These are phyloP conservation scores for Himalopsyche kuldschensis DNA, from an alignment of 2,888 invertebrate species.

Conservation along the genomic window DNA sequence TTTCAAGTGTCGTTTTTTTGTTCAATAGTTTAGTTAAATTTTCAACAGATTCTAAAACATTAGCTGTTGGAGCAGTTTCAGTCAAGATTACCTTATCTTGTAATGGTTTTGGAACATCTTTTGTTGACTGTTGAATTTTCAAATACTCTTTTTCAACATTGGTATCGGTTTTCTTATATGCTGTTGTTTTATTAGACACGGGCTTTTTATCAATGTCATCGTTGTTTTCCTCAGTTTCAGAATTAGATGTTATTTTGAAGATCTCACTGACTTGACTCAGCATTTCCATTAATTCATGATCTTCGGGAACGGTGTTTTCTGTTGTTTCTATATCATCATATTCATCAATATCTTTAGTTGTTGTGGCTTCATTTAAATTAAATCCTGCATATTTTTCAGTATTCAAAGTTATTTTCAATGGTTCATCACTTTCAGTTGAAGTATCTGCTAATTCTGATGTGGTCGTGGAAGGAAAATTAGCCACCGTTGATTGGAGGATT, in stretches of 20 bases:
- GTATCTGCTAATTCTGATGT: neutral
- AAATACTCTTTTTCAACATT: neutral
- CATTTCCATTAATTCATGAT: slow-evolving; percentile 38
- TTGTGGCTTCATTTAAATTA: neutral
- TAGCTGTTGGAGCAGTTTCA: neutral
- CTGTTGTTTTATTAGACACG: slow-evolving; percentile 14
- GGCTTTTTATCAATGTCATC: neutral
- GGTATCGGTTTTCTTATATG: slow-evolving; percentile 19
- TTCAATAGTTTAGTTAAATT: neutral
- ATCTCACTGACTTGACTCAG: slow-evolving; percentile 36
- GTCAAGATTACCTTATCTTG: neutral
- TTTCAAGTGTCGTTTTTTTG: neutral
- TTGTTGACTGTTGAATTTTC: neutral
- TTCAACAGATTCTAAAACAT: neutral
- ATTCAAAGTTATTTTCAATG: slow-evolving; percentile 2
- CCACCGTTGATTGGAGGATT: neutral
- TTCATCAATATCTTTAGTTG: neutral
- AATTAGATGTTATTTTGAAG: slow-evolving; percentile 18
- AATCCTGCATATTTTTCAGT: slow-evolving; percentile 14
- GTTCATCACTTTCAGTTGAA: slow-evolving; percentile 3
- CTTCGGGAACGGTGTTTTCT: slow-evolving; percentile 11
- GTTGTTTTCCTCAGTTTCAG: neutral
- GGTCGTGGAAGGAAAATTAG: neutral
- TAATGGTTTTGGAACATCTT: neutral
- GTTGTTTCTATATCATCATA: slow-evolving; percentile 14